Conservation (phyloP, 2,113 vertebrate genomes). For the Pardalotus punctatus region DNA sequence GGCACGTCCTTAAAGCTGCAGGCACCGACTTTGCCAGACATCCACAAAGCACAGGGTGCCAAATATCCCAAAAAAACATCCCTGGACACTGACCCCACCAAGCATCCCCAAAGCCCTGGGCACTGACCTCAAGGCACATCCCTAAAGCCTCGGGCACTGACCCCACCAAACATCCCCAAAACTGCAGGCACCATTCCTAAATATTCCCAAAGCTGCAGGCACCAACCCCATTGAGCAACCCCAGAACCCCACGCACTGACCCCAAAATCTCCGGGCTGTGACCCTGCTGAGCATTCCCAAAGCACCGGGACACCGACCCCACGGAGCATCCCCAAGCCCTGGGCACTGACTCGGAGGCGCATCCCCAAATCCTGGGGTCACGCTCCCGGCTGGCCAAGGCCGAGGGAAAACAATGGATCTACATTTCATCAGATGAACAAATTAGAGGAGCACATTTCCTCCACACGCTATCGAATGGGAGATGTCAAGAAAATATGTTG, state of each 20-base stretch:
- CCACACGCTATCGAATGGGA: constrained; percentile 40
- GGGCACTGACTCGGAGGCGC: rapidly evolving
- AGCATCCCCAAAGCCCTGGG: not conserved
- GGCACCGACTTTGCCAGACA: not conserved
- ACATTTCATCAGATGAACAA: constrained; percentile 43
- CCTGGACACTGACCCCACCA: too few relatives aligned
- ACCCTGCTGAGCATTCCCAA: not conserved
- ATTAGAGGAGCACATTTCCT: constrained; percentile 54
- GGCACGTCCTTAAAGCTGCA: not conserved
- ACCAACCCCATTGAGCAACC: rapidly evolving
- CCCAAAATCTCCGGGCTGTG: not conserved
- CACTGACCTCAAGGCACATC: rapidly evolving
- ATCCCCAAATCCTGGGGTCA: not conserved
- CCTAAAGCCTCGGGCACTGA: not conserved
- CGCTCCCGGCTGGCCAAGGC: not conserved
- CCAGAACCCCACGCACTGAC: not conserved
- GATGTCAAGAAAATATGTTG: constrained; percentile 70
- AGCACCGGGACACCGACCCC: not conserved
- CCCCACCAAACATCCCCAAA: not conserved
- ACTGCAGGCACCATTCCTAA: rapidly evolving
- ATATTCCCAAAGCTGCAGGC: not conserved
- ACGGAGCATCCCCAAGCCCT: not conserved
- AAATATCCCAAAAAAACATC: not conserved
- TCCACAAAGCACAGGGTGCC: not conserved
- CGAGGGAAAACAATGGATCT: constrained; percentile 7